These are phyloP conservation scores for Bathybates hornii DNA, from an alignment of 2,113 vertebrate species.

Conservation along the genomic window DNA sequence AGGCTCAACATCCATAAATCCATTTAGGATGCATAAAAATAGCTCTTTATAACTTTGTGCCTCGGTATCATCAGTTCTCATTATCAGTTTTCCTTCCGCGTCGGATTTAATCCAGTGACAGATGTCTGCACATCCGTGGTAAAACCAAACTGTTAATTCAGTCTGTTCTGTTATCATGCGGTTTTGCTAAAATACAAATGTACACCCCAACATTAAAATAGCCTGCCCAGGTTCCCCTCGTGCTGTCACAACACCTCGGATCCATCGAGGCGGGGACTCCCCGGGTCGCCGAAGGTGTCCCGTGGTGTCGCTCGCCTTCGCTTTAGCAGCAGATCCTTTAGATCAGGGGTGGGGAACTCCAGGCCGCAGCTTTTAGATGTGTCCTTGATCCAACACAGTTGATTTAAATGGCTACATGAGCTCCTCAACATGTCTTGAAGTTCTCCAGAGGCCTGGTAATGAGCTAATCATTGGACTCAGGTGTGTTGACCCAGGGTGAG, in stretches of 20 bases:
- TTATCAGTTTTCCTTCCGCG: background rate
- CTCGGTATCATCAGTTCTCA: background rate
- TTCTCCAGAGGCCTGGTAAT: background rate
- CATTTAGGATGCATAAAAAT: background rate
- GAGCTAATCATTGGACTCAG: background rate
- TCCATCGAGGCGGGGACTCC: background rate
- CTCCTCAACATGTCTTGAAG: background rate
- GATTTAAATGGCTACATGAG: accelerated
- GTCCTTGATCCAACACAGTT: background rate
- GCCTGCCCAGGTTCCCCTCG: accelerated
- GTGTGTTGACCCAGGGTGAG: background rate
- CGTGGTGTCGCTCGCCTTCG: background rate
- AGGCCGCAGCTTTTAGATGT: background rate
- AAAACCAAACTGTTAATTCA: background rate
- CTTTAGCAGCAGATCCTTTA: background rate
- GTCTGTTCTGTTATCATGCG: background rate
- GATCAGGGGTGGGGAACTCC: background rate
- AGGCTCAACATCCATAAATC: background rate
- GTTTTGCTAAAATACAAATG: background rate
- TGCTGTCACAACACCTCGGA: background rate
- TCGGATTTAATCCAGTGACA: background rate
- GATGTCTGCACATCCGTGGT: background rate
- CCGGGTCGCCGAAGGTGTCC: accelerated
- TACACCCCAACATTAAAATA: background rate
- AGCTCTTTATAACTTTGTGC: background rate